Base-by-base conservation (phyloP, 1,140 invertebrate species). In the Euglossa dilemma region DNA sequence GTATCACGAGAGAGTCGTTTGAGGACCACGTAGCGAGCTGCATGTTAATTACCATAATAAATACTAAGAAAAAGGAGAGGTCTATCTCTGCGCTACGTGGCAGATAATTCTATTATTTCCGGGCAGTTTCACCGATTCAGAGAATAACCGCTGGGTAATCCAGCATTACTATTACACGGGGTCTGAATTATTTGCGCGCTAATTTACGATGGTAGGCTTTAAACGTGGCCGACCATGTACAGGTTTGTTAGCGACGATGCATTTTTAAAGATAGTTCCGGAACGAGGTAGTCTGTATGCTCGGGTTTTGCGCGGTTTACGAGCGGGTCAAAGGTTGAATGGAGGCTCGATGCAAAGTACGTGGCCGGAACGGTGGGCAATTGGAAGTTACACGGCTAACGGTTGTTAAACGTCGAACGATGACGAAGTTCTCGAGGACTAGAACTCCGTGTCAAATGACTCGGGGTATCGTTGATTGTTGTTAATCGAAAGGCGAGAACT, bases 371-470 rank as follows among this genome's bases (percentile, higher is more conserved):
- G 23, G 6, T 12, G 14, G n/a, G 67, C 67, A 47, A 47, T 69
- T 69, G 25, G 23, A 69, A 45, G 23, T 69, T 69, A n/a, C 67
- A 6, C 45, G 45, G 25, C 67, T 47, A 71, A 52, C 66, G 69
- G 25, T 14, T 20, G 25, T 71, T 71, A 52, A 71, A 71, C 28
- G n/a, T 52, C 20, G 25, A 52, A 52, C 18, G 45, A 25, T 18
- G 61, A 56, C 36, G 20, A 28, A 28, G 45, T 52, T 18, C 6
- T 45, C 23, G 18, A 20, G 5, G 14, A 66, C 4, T 4, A 6
- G 36, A 66, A 2, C 20, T 16, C 7, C 6, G 18, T 12, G 36
- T 43, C 36, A 45, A 66, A 36, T 12, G 23, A 16, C 45, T 14
- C n/a, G 18, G 43, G 18, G 43, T 45, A 6, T n/a, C 43, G 43